Percentiles rank a stretch among this genome's conserved stretches.
Evolutionary conservation across 2,797 vertebrate species (phyloP).

Genomic region (Coccyzus lansbergi): DNA sequence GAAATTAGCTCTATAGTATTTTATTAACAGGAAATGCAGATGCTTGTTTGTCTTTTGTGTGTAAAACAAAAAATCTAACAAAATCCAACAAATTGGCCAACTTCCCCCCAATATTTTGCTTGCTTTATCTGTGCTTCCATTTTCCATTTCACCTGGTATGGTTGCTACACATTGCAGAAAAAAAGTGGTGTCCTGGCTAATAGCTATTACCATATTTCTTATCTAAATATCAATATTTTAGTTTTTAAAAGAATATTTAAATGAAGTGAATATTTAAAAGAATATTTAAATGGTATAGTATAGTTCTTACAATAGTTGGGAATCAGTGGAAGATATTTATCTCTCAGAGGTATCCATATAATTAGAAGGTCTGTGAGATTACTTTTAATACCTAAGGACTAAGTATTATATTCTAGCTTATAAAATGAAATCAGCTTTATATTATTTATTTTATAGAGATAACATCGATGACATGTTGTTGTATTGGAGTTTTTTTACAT

Average conservation of each 20-base stretch:
- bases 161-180: not conserved
- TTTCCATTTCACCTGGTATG: not conserved
- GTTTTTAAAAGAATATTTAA: not conserved
- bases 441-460: not conserved
- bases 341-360: not conserved
- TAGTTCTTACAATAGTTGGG: not conserved
- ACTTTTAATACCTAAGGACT: not conserved
- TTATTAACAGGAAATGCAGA: not conserved
- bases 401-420: not conserved
- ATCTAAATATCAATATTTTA: not conserved
- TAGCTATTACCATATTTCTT: not conserved
- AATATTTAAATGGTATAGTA: not conserved
- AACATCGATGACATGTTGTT: not conserved
- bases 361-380: not conserved
- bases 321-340: not conserved
- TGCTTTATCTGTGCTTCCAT: not conserved
- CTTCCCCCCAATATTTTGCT: accelerated
- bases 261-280: not conserved
- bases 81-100: not conserved
- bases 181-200: not conserved
- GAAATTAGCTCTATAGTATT: not conserved
- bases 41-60: too few species aligned
- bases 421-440: not conserved
- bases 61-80: too few species aligned
- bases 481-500: not conserved